Base-by-base conservation (phyloP, 2,888 invertebrate species). In the Halictus quadricinctus region DNA sequence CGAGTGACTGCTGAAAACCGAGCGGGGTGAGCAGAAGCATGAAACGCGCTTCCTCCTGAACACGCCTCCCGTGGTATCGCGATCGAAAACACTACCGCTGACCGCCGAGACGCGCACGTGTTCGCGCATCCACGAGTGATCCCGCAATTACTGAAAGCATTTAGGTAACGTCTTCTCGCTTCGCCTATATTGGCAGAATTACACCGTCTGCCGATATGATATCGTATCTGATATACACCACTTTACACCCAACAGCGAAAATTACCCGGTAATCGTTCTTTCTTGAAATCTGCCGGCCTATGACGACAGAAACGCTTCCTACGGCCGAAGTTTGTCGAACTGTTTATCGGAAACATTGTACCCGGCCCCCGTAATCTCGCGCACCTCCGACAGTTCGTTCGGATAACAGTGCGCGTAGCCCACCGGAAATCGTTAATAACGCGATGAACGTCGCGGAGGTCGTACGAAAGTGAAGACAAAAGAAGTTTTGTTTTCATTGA, bases 151-250 rank as follows among this genome's bases (percentile, higher is more conserved):
- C 13, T 5, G 1, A 64, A n/a, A 6, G 7, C 58, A 48, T 2
- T 48, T 74, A 43, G 46, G 73, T 80, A 83, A 88, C 72, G 18
- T 48, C 72, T 80, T 80, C 69, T 50, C 36, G 21, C 60, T 13
- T n/a, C 36, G 21, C 7, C 36, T 4, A 25, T 6, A 29, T 12
- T 41, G 72, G 18, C 18, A 54, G 21, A 25, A 48, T 18, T 36
- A 75, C 58, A 50, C 60, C 10, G 8, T 3, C 3, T 1, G 10
- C 21, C 36, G 69, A 21, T 69, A 21, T 2, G 69, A 41, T 41
- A 41, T 5, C 41, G 10, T 21, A 10, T 41, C 64, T 21, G 21
- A 41, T 21, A 41, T 21, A 41, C 0, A 18, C 18, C 18, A 18
- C 7, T 60, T 13, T 5, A 0, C 25, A 15, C 13, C 0, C 2